Conservation (phyloP, 2,113 vertebrate species). For the Colossoma macropomum region DNA sequence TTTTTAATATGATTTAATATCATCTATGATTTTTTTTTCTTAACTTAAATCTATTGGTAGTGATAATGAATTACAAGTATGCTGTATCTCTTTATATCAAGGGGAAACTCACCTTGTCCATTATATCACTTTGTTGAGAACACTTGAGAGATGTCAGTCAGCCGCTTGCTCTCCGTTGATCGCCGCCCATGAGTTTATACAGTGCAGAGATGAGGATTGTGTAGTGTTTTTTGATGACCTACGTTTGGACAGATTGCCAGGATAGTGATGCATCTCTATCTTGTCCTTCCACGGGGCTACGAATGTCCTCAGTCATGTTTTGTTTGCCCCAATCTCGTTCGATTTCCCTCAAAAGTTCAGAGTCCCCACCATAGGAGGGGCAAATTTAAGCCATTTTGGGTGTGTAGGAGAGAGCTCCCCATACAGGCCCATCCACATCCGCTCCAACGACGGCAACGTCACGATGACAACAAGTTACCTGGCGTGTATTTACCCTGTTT, state of each 20-base stretch:
- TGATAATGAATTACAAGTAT: constrained; percentile 77
- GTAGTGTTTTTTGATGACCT: constrained; percentile 37
- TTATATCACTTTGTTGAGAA: constrained; percentile 23
- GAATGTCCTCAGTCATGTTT: constrained; percentile 16
- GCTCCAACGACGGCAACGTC: constrained; percentile 25
- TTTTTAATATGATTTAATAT: constrained; percentile 77
- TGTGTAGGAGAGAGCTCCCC: constrained; percentile 62
- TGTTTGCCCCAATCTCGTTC: constrained; percentile 5
- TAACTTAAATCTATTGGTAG: constrained; percentile 78
- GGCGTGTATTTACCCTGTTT: constrained; percentile 59
- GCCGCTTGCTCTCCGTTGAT: constrained; percentile 11
- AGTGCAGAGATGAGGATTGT: constrained; percentile 47
- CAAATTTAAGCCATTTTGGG: constrained; percentile 53
- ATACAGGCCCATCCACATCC: constrained; percentile 53
- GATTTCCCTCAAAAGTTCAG: constrained; percentile 25
- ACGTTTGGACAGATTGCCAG: constrained; percentile 25
- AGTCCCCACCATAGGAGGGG: constrained; percentile 55
- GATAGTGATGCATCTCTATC: constrained; percentile 39
- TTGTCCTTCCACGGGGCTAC: constrained; percentile 21
- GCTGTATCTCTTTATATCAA: constrained; percentile 70
- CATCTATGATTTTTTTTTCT: constrained; percentile 72
- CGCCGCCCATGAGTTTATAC: constrained; percentile 41
- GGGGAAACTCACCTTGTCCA: constrained; percentile 32
- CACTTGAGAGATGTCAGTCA: constrained; percentile 42
- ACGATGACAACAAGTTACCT: constrained; percentile 46